Base-by-base conservation (phyloP, 2,888 invertebrate genomes). In the Plagodis pulveraria region DNA sequence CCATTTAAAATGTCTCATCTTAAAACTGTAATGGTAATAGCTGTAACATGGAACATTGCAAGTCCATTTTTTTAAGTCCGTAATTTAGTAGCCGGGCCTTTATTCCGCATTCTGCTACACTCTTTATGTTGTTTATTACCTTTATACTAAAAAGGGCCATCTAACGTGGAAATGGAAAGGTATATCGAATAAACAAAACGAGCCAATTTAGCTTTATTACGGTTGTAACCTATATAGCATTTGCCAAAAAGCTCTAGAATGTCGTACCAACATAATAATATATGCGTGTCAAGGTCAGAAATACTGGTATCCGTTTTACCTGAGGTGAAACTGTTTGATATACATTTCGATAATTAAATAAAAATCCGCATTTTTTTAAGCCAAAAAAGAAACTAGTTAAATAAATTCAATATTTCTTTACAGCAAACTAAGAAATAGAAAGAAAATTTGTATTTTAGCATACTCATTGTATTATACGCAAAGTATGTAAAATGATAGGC, bases 181-280 rank as follows among this genome's bases (percentile, higher is more conserved):
- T 64, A 44, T 56, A 58, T 57, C 56, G 57, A 68, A 66, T 68
- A 64, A 68, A 68, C 62, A 66, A 58, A 63, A 65, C 62, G 60
- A 58, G 53, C 66, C 67, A 66, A 68, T 65, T 68, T 56, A 54
- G 63, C 52, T 68, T 65, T 66, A 62, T 65, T 66, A 63, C 52
- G 35, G 45, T 41, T 61, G 49, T 66, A 66, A 66, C 49, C 49
- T 59, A 36, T 53, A 35, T 48, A 54, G 54, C 55, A 62, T 62
- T 50, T 43, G 50, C 44, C 43, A 40, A 55, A 22, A 22, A 22
- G 64, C 9, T 38, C 9, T 53, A 33, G 50, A 44, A 55, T 42
- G 36, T 49, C 46, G 34, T 62, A 58, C 58, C 50, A 55, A 49
- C 52, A 51, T 46, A n/a, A n/a, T n/a, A n/a, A n/a, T n/a, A 55